Evolutionary conservation across 2,797 vertebrate species (phyloP), one percentile per base, ranked within the genome.

Genomic region (Girardinus metallicus): DNA sequence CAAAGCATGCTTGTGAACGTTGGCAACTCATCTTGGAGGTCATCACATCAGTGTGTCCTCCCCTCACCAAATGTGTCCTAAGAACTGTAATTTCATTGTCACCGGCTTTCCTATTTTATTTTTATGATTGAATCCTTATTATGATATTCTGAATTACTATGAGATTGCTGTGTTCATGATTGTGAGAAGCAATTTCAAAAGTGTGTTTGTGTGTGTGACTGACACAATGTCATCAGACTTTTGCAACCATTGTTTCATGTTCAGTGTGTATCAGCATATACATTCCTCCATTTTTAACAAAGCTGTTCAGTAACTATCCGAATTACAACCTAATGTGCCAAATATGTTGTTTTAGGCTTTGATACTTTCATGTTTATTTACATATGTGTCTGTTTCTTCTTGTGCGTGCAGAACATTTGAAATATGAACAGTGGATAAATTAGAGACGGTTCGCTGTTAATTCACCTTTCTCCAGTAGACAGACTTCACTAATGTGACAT

Each of bases 401-500:
- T 76, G 47, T 81, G 12, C 64, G 62, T 73, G 55, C 71, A 23
- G 2, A 11, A 16, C 10, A 47, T 11, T 21, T 36, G 11, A 26
- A 53, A 39, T 1, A 53, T 53, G 47, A 26, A 51, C 18, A 3
- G 11, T 21, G 34, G 5, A n/a, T 70, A 70, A 70, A 70, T 36
- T 23, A 73, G 21, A 73, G 12, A 34, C 31, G 4, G 4, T 26
- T 43, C n/a, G 39, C 11, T 43, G 39, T 43, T 86, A 36, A 78
- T 87, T 79, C 74, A 57, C 66, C 66, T 66, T 75, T 62, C 75
- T 73, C 21, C 13, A 62, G 85, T 81, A 83, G 76, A 79, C 8
- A 81, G 81, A 74, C 70, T 62, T 29, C 39, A 60, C 91, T 91
- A 86, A 90, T 83, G 87, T 87, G 73, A 77, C 78, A 66, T 90